These are phyloP conservation scores for Pseudanteris insignis DNA, from an alignment of 2,888 invertebrate genomes.

Conservation along the genomic window DNA sequence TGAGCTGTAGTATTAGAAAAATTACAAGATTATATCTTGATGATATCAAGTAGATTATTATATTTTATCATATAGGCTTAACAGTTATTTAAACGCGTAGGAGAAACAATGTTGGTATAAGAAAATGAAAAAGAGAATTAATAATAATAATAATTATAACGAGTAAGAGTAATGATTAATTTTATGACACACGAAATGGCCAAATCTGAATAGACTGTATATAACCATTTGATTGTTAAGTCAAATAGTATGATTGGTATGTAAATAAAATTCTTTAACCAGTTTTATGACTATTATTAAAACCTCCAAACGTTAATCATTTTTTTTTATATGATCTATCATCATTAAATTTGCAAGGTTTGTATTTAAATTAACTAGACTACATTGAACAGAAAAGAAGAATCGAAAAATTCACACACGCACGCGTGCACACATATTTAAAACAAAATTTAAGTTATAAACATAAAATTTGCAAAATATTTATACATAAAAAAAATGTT, in stretches of 20 bases:
- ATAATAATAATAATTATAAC: conserved; percentile 3
- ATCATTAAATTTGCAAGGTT: too few species aligned
- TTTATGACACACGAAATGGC: conserved; percentile 56
- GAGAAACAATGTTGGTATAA: conserved; percentile 9
- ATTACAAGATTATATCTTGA: conserved; percentile 32
- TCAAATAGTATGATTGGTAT: conserved; percentile 59
- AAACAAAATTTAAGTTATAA: too few species aligned
- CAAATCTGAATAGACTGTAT: conserved; percentile 61
- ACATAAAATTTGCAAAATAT: too few species aligned
- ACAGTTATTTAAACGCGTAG: conserved; percentile 41
- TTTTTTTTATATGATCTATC: too few species aligned
- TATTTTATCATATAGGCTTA: conserved; percentile 51
- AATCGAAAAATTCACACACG: too few species aligned
- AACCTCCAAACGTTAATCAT: too few species aligned
- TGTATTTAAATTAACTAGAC: too few species aligned
- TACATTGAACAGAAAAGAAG: too few species aligned
- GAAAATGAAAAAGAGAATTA: conserved; percentile 2
- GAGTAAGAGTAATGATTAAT: conserved; percentile 50
- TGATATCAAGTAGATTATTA: conserved; percentile 47
- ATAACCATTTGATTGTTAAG: conserved; percentile 62
- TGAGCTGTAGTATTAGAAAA: conserved; percentile 39
- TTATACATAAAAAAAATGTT: too few species aligned
- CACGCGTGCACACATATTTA: too few species aligned
- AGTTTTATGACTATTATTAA: conserved; percentile 21
- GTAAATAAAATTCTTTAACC: conserved; percentile 64